A percentile compares a stretch with the other conserved stretches of the same genome.
These are phyloP conservation scores for Heliocidaris erythrogramma DNA, from an alignment of 35 echinoderm and acorn worm genomes.

Conservation along the genomic window DNA sequence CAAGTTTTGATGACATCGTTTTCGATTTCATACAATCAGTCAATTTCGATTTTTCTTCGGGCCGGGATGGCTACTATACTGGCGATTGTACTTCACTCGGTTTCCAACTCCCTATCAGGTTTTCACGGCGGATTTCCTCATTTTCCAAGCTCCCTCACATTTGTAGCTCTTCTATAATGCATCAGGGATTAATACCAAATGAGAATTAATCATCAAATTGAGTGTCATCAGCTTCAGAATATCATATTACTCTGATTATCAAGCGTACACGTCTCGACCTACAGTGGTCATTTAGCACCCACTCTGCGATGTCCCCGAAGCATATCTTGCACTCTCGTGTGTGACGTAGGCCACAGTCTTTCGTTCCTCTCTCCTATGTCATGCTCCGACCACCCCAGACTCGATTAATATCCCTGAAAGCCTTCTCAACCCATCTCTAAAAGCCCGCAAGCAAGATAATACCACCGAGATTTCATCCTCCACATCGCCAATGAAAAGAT, in stretches of 20 bases:
- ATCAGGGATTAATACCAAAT: background rate
- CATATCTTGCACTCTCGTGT: background rate
- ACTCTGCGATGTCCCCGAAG: background rate
- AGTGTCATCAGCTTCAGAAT: background rate
- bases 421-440: background rate
- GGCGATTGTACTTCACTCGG: no score
- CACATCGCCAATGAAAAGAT: background rate
- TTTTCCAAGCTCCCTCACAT: background rate
- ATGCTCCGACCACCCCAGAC: background rate
- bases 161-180: background rate
- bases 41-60: no score
- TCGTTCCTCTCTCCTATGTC: background rate
- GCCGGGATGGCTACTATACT: no score
- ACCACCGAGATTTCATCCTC: background rate
- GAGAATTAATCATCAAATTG: constrained; percentile 13
- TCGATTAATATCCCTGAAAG: constrained; percentile 17
- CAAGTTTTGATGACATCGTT: no score
- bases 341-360: background rate
- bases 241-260: background rate
- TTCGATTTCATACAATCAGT: no score
- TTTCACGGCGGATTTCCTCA: background rate
- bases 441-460: background rate
- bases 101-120: background rate
- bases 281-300: background rate
- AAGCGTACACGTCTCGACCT: background rate